Conservation (phyloP, 2,113 vertebrate species). For the Hepsetus odoe region DNA sequence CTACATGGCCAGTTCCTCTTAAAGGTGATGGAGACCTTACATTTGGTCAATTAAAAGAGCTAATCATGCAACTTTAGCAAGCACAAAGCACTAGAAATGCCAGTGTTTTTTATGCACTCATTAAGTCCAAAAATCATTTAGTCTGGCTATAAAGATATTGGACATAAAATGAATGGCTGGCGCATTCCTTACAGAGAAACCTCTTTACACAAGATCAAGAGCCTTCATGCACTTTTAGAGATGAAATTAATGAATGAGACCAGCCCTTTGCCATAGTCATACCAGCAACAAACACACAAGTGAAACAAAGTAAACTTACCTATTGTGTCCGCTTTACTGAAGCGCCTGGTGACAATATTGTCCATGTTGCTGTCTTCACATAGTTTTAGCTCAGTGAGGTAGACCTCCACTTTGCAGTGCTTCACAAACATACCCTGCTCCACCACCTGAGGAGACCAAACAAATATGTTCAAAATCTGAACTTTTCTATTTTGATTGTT, state of each 20-base stretch:
- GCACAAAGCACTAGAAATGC: too few species aligned
- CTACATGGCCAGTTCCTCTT: too few species aligned
- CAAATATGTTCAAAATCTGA: background rate
- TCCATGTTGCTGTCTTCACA: constrained; percentile 98
- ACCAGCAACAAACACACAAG: background rate
- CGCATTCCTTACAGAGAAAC: too few species aligned
- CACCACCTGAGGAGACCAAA: constrained; percentile 82
- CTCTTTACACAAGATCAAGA: background rate
- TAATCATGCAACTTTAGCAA: too few species aligned
- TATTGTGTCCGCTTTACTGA: constrained; percentile 99
- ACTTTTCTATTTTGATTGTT: too few species aligned
- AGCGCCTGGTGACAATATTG: constrained; percentile 91
- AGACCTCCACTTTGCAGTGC: constrained; percentile 99
- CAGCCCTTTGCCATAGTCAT: background rate
- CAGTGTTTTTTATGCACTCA: too few species aligned
- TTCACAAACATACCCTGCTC: constrained; percentile 99
- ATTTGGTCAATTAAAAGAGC: too few species aligned
- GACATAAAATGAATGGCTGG: too few species aligned
- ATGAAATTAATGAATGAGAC: background rate
- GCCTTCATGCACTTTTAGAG: background rate
- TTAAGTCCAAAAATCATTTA: too few species aligned
- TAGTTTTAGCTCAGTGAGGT: constrained; percentile 95
- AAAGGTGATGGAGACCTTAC: too few species aligned
- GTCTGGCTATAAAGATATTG: too few species aligned
- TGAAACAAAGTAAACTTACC: constrained; percentile 73